Percentiles rank a stretch among this genome's conserved stretches.
Evolutionary conservation across 2,888 invertebrate species (phyloP).

Genomic region (Hymenopus coronatus): DNA sequence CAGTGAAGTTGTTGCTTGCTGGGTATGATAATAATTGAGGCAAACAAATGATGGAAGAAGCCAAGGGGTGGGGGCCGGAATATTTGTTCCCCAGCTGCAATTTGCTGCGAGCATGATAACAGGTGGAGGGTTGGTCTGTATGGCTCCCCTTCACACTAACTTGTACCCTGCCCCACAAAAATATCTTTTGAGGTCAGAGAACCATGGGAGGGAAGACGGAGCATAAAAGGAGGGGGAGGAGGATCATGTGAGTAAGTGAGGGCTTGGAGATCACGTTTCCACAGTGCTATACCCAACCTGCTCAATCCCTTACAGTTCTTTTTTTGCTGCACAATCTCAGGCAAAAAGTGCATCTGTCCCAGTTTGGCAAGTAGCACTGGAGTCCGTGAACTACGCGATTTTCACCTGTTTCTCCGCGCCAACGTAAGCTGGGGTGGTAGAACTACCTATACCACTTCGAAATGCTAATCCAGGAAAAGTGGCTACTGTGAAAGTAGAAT

Average conservation of each 20-base stretch:
- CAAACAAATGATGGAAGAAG: no score
- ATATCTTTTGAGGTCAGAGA: background rate
- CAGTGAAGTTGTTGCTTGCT: no score
- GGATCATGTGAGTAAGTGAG: background rate
- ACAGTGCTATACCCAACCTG: background rate
- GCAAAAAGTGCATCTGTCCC: background rate
- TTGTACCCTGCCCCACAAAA: background rate
- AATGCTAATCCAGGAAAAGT: no score
- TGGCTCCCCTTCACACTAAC: background rate
- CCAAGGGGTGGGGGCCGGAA: no score
- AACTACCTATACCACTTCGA: no score
- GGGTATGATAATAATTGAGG: no score
- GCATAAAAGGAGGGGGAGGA: background rate
- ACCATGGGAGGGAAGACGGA: background rate
- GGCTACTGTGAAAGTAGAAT: no score
- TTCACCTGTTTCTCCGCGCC: no score
- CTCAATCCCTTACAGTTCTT: background rate
- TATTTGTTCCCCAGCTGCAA: background rate
- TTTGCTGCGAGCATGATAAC: background rate
- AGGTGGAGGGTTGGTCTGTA: background rate
- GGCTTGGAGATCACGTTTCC: background rate
- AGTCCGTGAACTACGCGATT: no score
- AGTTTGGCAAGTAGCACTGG: no score
- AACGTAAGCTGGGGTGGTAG: no score
- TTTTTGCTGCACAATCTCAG: background rate